phyloP scores from a whole-genome alignment of 2,888 invertebrate genomes.

The Icerya purchasi region DNA sequence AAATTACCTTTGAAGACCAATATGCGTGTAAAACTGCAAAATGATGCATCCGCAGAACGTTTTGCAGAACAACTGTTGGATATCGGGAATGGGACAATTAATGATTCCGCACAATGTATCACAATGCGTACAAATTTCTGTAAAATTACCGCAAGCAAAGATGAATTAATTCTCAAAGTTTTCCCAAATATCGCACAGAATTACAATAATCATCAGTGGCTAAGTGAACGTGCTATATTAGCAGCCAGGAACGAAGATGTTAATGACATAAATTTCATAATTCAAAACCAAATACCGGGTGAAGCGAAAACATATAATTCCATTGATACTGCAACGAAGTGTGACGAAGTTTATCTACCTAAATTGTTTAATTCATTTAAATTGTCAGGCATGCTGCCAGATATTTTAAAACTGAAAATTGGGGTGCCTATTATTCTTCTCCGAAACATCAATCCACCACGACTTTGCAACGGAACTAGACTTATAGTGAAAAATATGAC shows the following conservation, averaged over 20 bases:
- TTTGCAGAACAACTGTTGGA: slow-evolving; percentile 1
- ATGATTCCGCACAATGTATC: slow-evolving; percentile 2
- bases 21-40: slow-evolving; percentile 6
- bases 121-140: slow-evolving; percentile 13
- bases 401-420: too few species aligned
- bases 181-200: slow-evolving; percentile 7
- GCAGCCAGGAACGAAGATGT: slow-evolving; percentile 23
- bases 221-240: slow-evolving; percentile 21
- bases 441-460: too few species aligned
- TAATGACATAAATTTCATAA: slow-evolving; percentile 21
- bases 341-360: too few species aligned
- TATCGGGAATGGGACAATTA: slow-evolving; percentile 1
- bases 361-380: too few species aligned
- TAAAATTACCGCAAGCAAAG: slow-evolving; percentile 16
- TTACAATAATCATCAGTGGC: slow-evolving; percentile 13
- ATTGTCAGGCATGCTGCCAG: too few species aligned
- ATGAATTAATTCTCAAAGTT: slow-evolving; percentile 8
- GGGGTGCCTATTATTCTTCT: too few species aligned
- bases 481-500: too few species aligned
- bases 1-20: slow-evolving; percentile 4
- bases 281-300: slow-evolving; percentile 20
- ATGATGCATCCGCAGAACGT: slow-evolving; percentile 1
- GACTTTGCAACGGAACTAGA: too few species aligned
- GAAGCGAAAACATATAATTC: too few species aligned
- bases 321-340: too few species aligned